Conservation (phyloP, 2,113 vertebrate species). For the Pseudopodoces humilis region DNA sequence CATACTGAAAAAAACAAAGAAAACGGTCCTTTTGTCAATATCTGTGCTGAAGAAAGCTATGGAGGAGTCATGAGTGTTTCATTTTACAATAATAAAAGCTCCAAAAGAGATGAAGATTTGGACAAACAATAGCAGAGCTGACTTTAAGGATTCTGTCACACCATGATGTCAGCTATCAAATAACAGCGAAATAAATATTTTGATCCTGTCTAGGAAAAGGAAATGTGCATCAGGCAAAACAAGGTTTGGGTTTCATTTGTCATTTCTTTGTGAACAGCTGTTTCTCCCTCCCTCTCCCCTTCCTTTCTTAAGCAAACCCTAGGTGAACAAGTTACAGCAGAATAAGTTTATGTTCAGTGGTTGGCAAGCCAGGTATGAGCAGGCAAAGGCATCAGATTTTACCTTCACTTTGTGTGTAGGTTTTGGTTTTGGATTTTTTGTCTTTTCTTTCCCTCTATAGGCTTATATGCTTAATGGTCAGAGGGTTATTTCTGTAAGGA, state of each 20-base stretch:
- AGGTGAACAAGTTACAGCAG: background rate
- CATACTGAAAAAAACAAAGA: background rate
- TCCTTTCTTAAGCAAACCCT: background rate
- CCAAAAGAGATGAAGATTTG: background rate
- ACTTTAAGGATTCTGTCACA: background rate
- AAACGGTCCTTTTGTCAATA: background rate
- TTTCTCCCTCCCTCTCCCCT: background rate
- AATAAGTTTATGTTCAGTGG: background rate
- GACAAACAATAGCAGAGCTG: background rate
- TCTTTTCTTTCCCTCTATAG: background rate
- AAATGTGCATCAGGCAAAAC: background rate
- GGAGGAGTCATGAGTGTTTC: background rate
- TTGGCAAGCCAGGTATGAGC: background rate
- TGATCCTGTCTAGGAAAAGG: background rate
- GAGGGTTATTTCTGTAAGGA: background rate
- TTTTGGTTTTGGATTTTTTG: background rate
- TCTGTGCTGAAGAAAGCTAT: background rate
- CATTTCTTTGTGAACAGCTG: background rate
- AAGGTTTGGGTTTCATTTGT: background rate
- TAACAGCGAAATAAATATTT: background rate
- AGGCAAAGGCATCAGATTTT: background rate
- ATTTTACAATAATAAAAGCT: background rate
- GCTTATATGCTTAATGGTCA: background rate
- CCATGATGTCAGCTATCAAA: background rate
- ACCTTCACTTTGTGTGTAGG: background rate